A percentile compares a stretch with the other conserved stretches of the same genome.
Evolutionary conservation across 2,888 invertebrate genomes (phyloP).

Genomic region (Drosophila demipolita): DNA sequence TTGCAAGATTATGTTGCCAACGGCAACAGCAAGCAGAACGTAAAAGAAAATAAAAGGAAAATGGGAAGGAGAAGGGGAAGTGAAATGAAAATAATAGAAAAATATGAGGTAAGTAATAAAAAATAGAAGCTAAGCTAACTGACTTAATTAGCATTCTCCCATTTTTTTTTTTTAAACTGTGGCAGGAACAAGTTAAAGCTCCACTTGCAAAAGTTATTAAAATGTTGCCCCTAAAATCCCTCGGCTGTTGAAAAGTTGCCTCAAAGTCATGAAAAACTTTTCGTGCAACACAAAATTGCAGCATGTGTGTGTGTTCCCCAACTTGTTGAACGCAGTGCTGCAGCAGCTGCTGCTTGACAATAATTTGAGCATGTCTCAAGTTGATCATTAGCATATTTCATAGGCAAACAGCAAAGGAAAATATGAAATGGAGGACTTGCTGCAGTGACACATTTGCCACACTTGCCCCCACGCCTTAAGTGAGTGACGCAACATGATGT

Average conservation of each 20-base stretch:
- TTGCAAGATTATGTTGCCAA: slow-evolving; percentile 50
- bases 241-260: slow-evolving; percentile 10
- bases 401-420: slow-evolving; percentile 47
- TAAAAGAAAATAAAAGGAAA: background rate
- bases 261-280: slow-evolving; percentile 57
- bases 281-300: slow-evolving; percentile 47
- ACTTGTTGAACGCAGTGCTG: slow-evolving; percentile 60
- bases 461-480: slow-evolving; percentile 16
- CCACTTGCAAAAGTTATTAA: slow-evolving; percentile 5
- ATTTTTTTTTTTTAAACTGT: background rate
- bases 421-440: background rate
- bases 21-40: slow-evolving; percentile 36
- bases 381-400: slow-evolving; percentile 80
- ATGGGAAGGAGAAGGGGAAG: slow-evolving; percentile 15
- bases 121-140: slow-evolving; percentile 38
- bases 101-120: slow-evolving; percentile 57
- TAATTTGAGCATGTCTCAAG: slow-evolving; percentile 81
- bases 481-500: slow-evolving; percentile 28
- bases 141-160: slow-evolving; percentile 62
- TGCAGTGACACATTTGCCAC: slow-evolving; percentile 48
- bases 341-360: slow-evolving; percentile 66
- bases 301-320: slow-evolving; percentile 6
- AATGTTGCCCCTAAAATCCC: background rate
- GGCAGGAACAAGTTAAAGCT: slow-evolving; percentile 25
- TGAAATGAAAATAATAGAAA: slow-evolving; percentile 12